Evolutionary conservation across 2,113 vertebrate species (phyloP).

Genomic region (Pseudorectes ferrugineus): DNA sequence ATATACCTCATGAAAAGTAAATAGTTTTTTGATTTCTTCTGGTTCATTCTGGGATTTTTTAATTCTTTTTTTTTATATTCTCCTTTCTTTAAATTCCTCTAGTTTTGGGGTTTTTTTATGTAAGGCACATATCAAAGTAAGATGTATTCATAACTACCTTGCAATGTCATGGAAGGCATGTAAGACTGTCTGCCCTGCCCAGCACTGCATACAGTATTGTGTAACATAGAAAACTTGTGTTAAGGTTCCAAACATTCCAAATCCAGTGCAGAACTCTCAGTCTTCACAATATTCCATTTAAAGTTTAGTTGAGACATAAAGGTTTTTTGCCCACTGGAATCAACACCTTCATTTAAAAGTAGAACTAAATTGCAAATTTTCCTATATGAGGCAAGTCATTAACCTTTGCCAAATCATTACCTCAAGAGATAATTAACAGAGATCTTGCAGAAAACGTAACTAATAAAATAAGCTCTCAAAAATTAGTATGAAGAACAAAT

Average conservation of each 20-base stretch:
- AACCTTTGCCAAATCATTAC: constrained; percentile 66
- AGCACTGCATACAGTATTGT: background rate
- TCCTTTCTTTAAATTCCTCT: background rate
- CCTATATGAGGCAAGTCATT: constrained; percentile 54
- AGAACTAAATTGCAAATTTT: constrained; percentile 50
- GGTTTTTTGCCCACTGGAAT: background rate
- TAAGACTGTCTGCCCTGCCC: background rate
- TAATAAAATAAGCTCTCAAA: constrained; percentile 50
- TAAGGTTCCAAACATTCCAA: background rate
- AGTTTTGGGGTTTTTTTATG: background rate
- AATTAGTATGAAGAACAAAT: constrained; percentile 26
- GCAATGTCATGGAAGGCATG: background rate
- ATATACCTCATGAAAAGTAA: background rate
- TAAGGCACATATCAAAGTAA: background rate
- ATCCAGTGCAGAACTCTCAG: background rate
- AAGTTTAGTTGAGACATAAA: constrained; percentile 27
- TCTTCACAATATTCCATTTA: background rate
- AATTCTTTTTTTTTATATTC: background rate
- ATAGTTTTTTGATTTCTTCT: background rate
- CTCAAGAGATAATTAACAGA: constrained; percentile 62
- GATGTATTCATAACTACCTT: background rate
- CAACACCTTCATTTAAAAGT: constrained; percentile 57
- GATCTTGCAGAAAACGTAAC: constrained; percentile 44
- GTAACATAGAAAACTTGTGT: background rate
- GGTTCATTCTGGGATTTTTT: background rate